These are phyloP conservation scores for Gorilla gorilla DNA, from an alignment of 2,113 vertebrate species.

Conservation along the genomic window DNA sequence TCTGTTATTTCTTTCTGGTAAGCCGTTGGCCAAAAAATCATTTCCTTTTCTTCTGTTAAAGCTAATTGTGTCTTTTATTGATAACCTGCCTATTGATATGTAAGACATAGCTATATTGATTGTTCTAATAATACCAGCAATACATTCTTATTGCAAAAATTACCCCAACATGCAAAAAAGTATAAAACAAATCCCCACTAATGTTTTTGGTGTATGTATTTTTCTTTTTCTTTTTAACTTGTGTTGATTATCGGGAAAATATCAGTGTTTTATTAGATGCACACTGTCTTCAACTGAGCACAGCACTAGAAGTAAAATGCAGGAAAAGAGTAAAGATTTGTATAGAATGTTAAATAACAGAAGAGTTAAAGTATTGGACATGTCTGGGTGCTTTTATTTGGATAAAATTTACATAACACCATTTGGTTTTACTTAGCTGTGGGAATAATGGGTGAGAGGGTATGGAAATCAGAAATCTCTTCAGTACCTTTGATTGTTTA, in stretches of 20 bases:
- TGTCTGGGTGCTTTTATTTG: background rate
- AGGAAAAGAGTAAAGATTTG: background rate
- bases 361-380: background rate
- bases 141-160: background rate
- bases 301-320: background rate
- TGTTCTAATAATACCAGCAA: background rate
- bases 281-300: background rate
- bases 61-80: background rate
- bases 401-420: background rate
- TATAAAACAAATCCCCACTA: background rate
- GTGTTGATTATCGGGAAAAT: background rate
- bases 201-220: background rate
- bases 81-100: conserved; percentile 7
- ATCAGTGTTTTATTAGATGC: background rate
- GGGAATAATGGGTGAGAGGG: background rate
- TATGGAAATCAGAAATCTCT: background rate
- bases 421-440: background rate
- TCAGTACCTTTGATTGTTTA: background rate
- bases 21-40: background rate
- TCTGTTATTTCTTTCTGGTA: background rate
- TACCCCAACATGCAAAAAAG: background rate
- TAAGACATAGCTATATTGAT: background rate
- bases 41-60: background rate
- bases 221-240: background rate
- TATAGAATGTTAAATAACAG: background rate